Base-by-base conservation (phyloP, 2,113 vertebrate species). In the Raja brachyura region DNA sequence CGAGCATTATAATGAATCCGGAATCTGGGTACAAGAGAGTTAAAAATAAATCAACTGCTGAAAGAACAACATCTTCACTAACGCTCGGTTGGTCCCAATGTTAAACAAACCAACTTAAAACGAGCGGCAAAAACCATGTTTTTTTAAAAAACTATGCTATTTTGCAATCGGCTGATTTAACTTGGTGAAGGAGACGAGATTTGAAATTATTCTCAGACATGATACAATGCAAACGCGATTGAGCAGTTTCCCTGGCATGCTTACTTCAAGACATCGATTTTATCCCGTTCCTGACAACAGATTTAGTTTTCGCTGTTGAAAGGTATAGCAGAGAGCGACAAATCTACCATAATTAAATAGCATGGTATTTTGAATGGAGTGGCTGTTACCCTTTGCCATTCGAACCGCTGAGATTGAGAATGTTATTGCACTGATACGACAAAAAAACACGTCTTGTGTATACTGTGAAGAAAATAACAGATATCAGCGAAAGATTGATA, bases 351-450 rank as follows among this genome's bases (percentile, higher is more conserved):
- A 39, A 73, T 92, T 73, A 74, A 92, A 92, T 92, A 33, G 18
- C 31, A 90, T n/a, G 33, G 66, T 70, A 68, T 31, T 86, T n/a
- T 88, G 83, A 88, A 61, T 59, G 31, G 83, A 88, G 16, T 13
- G 83, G n/a, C 83, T 88, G 63, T 66, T 63, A n/a, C n/a, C n/a
- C 59, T n/a, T 31, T 88, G 83, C 73, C 33, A 73, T 39, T 92
- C 31, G 90, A 92, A 92, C 90, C 54, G 88, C 88, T 13, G 63
- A 63, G n/a, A 39, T 92, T 22, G 48, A 48, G 88, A 25, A 63
- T 88, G 70, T 92, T 48, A 54, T 92, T 92, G 25, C 66, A 73
- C 33, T 22, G 88, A 92, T 22, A 73, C 73, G 31, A 90, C 59
- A 66, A 33, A 88, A 73, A 31, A 68, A 8, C 16, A 31, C 39